These are phyloP conservation scores for Cryptoblepharus egeriae DNA, from an alignment of 2,797 vertebrate genomes.

Conservation along the genomic window DNA sequence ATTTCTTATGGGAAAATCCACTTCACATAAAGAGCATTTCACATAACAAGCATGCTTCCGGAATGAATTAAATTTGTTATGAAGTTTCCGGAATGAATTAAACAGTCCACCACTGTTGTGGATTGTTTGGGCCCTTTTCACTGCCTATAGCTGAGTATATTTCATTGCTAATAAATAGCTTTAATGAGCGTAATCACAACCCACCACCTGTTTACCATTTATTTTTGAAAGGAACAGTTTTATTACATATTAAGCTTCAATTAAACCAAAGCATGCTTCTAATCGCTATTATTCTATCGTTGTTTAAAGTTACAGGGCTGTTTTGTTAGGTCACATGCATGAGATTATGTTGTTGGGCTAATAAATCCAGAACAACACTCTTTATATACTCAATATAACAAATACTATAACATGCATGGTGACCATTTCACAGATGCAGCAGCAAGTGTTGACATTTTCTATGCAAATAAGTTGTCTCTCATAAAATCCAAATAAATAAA, in stretches of 20 bases:
- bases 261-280: slow-evolving; percentile 43
- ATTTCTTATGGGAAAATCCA: too few species aligned
- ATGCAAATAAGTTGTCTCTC: not conserved
- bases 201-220: slow-evolving; percentile 65
- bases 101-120: too few species aligned
- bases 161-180: slow-evolving; percentile 45
- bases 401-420: not conserved
- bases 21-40: too few species aligned
- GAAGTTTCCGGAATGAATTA: too few species aligned
- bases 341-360: slow-evolving; percentile 19
- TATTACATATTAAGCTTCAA: slow-evolving; percentile 63
- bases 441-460: not conserved
- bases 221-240: slow-evolving; percentile 61
- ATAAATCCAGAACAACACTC: not conserved
- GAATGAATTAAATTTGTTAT: too few species aligned
- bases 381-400: not conserved
- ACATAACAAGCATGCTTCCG: too few species aligned
- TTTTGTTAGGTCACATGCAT: not conserved
- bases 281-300: slow-evolving; percentile 47
- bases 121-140: slow-evolving; percentile 26
- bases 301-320: slow-evolving; percentile 22
- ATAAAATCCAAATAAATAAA: not conserved
- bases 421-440: not conserved
- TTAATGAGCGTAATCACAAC: slow-evolving; percentile 67
- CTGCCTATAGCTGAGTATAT: slow-evolving; percentile 21